These are phyloP conservation scores for Lethrus apterus DNA, from an alignment of 1,140 invertebrate species.

Conservation along the genomic window DNA sequence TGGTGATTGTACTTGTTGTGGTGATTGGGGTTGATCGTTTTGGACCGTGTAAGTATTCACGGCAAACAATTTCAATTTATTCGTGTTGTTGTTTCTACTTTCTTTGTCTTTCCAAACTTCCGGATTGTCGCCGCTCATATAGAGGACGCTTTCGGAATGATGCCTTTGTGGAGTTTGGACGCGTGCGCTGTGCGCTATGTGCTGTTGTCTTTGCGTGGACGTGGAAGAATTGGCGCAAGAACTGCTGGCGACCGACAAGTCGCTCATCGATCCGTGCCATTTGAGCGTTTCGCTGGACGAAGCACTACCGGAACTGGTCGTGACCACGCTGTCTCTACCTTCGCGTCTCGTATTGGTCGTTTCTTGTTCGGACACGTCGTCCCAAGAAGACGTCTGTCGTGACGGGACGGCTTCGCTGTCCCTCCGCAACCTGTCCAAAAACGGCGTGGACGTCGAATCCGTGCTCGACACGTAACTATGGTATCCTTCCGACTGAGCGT, in stretches of 20 bases:
- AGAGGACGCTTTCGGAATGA: constrained; percentile 71
- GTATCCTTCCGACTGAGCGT: constrained; percentile 75
- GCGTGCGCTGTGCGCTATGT: constrained; percentile 68
- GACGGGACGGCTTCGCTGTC: constrained; percentile 54
- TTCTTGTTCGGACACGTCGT: constrained; percentile 42
- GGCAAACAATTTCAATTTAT: constrained; percentile 49
- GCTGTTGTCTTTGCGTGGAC: constrained; percentile 47
- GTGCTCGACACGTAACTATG: constrained; percentile 75
- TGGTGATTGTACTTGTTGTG: constrained; percentile 13
- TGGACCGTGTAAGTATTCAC: constrained; percentile 54
- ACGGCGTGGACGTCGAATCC: constrained; percentile 71
- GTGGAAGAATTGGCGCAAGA: constrained; percentile 29
- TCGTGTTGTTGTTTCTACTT: constrained; percentile 40
- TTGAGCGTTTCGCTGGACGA: constrained; percentile 75
- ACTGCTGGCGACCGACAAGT: constrained; percentile 59
- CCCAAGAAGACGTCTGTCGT: constrained; percentile 44
- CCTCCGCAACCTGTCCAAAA: constrained; percentile 59
- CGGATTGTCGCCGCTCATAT: constrained; percentile 45
- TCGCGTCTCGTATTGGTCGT: constrained; percentile 28
- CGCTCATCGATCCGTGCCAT: constrained; percentile 73
- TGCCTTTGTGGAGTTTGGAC: constrained; percentile 74
- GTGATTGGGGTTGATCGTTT: constrained; percentile 29
- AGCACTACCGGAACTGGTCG: constrained; percentile 57
- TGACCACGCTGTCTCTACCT: constrained; percentile 63
- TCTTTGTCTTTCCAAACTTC: constrained; percentile 34